Base-by-base conservation (phyloP, 2,888 invertebrate species). In the Megamerina dolium region DNA sequence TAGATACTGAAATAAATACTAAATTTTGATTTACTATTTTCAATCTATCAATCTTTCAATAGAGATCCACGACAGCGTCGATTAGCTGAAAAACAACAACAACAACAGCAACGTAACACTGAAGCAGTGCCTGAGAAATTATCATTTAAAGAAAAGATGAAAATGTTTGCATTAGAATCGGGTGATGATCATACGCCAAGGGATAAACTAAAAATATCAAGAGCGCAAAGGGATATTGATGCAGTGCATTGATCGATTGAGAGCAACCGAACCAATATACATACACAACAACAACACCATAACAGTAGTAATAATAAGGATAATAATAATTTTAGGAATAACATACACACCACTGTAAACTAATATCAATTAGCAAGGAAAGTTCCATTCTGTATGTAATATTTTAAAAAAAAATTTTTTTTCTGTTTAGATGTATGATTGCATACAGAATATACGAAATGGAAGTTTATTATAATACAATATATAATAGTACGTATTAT, bases 121-220 rank as follows among this genome's bases (percentile, higher is more conserved):
- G 72, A 70, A 53, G 66, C 66, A 10, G 80, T 88, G 50, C 91
- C 91, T 3, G 95, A 96, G 68, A 91, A 94, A 61, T 78, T 97
- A 49, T 91, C 91, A 45, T 99, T 99, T 74, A 87, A 93, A 70
- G 97, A 99, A 73, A 99, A 99, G 74, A 97, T 97, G 95, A 93
- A 93, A 74, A 92, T 96, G 89, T 99, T 99, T 76, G 97, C 96
- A 32, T 82, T 89, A 74, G 95, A 96, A 75, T 87, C 93, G 12
- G 96, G 96, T 31, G 94, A 95, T 66, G 82, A 85, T 59, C 81
- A 85, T 63, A 91, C 93, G 49, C 94, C 94, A 53, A 87, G 89
- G 74, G 92, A 94, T 70, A 93, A 93, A 77, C 85, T 93, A 45
- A 96, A 95, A 76, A 91, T 90, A 70, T 96, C 95, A 29, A 81